A percentile compares a stretch with the other conserved stretches of the same genome.
These are phyloP conservation scores for Trogon melanurus DNA, from an alignment of 2,113 vertebrate genomes.

Conservation along the genomic window DNA sequence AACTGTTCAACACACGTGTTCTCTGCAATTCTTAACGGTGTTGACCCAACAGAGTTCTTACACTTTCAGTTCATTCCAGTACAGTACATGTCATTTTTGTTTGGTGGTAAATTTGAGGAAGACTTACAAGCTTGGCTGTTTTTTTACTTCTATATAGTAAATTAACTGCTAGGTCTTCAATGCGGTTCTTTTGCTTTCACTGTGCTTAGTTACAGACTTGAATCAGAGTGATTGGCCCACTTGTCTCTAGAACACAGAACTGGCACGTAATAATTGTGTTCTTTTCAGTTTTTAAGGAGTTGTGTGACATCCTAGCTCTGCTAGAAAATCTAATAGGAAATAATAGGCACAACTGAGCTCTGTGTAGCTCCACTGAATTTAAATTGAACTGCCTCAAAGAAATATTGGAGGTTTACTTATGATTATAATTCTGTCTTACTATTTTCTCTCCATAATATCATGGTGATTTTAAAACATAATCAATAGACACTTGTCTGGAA, in stretches of 20 bases:
- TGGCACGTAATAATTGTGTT: background rate
- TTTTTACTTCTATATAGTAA: background rate
- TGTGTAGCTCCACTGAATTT: background rate
- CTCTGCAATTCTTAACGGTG: background rate
- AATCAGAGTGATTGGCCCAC: background rate
- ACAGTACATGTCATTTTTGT: accelerated
- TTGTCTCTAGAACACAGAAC: background rate
- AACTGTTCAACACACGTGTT: background rate
- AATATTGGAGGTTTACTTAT: slow-evolving; percentile 1
- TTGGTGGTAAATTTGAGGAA: background rate
- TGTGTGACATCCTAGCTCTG: background rate
- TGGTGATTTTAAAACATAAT: slow-evolving; percentile 23
- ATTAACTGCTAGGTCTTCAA: background rate
- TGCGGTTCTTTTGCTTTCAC: background rate
- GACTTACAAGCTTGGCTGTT: background rate
- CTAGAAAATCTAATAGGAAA: background rate
- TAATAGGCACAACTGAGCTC: background rate
- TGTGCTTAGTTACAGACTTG: background rate
- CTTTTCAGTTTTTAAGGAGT: slow-evolving; percentile 17
- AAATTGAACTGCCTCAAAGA: background rate
- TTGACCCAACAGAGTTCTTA: accelerated
- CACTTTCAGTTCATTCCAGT: background rate
- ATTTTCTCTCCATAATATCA: background rate
- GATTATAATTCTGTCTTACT: background rate
- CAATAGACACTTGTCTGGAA: background rate